Evolutionary conservation across 2,113 vertebrate species (phyloP).

Genomic region (Melanotaenia duboulayi): DNA sequence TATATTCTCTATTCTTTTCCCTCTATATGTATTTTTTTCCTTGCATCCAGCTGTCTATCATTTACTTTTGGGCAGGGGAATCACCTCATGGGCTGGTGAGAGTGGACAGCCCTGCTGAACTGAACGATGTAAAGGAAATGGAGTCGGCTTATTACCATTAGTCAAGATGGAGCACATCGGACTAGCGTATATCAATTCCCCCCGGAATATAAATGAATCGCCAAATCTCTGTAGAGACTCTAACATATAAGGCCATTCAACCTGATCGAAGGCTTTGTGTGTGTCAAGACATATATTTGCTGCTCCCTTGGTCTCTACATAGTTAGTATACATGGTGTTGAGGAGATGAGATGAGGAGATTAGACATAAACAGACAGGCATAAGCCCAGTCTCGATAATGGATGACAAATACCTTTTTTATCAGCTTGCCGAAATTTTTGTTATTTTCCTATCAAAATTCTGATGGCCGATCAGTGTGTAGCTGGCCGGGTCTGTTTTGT

Average conservation of each 20-base stretch:
- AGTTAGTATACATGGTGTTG: too few species aligned
- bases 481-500: not conserved
- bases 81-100: not conserved
- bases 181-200: not conserved
- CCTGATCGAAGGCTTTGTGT: too few species aligned
- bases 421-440: not conserved
- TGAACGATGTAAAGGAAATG: not conserved
- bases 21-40: too few species aligned
- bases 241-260: not conserved
- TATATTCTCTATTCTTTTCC: too few species aligned
- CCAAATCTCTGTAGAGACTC: not conserved
- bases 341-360: too few species aligned
- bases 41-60: too few species aligned
- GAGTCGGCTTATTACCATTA: not conserved
- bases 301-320: too few species aligned
- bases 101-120: not conserved
- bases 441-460: not conserved
- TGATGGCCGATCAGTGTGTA: accelerated
- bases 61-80: too few species aligned
- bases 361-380: too few species aligned
- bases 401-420: too few species aligned
- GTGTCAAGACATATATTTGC: not conserved
- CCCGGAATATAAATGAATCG: not conserved
- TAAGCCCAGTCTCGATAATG: too few species aligned
- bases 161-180: not conserved